Evolutionary conservation across 35 echinoderm and acorn worm species (phyloP).

Genomic region (Anneissia japonica): DNA sequence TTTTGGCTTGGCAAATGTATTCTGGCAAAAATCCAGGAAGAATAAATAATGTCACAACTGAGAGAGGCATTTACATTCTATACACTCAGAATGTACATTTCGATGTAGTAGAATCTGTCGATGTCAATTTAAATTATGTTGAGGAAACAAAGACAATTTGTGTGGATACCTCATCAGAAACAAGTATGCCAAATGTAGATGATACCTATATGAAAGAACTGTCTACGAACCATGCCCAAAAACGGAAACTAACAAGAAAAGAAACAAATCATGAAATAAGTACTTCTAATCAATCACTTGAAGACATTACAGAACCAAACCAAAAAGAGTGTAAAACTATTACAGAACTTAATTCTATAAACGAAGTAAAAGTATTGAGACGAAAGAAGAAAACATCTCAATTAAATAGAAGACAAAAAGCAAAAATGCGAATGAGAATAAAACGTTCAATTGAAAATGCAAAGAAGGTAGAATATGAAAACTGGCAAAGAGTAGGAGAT

Average conservation of each 20-base stretch:
- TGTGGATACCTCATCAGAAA: not conserved
- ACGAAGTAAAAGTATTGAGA: not conserved
- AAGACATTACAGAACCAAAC: not conserved
- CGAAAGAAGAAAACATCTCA: not conserved
- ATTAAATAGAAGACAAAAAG: not conserved
- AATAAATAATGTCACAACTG: not conserved
- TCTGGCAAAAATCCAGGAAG: not conserved
- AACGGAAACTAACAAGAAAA: not conserved
- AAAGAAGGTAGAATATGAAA: too few relatives aligned
- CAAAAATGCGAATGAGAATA: not conserved
- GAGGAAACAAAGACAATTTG: not conserved
- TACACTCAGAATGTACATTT: not conserved
- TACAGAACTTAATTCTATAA: not conserved
- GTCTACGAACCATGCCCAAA: not conserved
- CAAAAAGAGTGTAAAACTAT: not conserved
- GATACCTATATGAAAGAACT: not conserved
- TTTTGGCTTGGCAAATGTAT: not conserved
- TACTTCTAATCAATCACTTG: not conserved
- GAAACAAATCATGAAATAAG: not conserved
- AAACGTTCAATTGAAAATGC: not conserved
- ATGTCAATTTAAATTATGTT: not conserved
- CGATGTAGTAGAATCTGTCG: not conserved
- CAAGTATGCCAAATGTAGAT: not conserved
- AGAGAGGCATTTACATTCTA: not conserved
- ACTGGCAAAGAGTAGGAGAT: too few relatives aligned